These are phyloP conservation scores for Psophia crepitans DNA, from an alignment of 2,113 vertebrate species.

Conservation along the genomic window DNA sequence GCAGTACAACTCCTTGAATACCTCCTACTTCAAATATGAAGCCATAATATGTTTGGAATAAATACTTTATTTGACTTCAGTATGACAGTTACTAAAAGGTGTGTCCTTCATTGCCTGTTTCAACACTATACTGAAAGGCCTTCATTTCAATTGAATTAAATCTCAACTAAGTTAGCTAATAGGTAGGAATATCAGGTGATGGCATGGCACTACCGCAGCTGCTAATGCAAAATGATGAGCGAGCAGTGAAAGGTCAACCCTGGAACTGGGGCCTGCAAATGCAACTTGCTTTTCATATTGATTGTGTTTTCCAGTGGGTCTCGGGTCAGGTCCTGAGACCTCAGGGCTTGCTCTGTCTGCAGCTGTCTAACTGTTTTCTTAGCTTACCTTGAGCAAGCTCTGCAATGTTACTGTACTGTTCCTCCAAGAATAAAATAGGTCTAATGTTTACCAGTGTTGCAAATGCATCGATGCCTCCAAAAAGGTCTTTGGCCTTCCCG, in stretches of 20 bases:
- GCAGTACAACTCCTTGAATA: neutral
- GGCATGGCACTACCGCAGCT: neutral
- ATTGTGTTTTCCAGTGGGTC: neutral
- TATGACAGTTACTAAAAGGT: neutral
- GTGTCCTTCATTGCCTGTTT: neutral
- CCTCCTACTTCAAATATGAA: neutral
- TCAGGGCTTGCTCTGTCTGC: neutral
- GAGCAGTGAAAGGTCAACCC: neutral
- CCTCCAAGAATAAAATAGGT: neutral
- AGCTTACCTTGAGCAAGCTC: neutral
- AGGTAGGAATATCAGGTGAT: slow-evolving; percentile 8
- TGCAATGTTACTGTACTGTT: neutral
- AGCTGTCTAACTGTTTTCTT: neutral
- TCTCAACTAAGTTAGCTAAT: slow-evolving; percentile 47
- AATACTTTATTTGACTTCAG: neutral
- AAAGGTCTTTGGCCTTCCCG: neutral
- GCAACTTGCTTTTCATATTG: neutral
- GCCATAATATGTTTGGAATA: neutral
- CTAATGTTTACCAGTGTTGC: neutral
- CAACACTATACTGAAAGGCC: neutral
- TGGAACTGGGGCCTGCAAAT: neutral
- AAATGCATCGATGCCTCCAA: neutral
- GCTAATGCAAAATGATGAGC: slow-evolving; percentile 19
- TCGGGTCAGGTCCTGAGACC: neutral
- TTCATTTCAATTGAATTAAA: slow-evolving; percentile 29